phyloP scores from a whole-genome alignment of 2,797 vertebrate species.

The Acestrorhynchus altus region DNA sequence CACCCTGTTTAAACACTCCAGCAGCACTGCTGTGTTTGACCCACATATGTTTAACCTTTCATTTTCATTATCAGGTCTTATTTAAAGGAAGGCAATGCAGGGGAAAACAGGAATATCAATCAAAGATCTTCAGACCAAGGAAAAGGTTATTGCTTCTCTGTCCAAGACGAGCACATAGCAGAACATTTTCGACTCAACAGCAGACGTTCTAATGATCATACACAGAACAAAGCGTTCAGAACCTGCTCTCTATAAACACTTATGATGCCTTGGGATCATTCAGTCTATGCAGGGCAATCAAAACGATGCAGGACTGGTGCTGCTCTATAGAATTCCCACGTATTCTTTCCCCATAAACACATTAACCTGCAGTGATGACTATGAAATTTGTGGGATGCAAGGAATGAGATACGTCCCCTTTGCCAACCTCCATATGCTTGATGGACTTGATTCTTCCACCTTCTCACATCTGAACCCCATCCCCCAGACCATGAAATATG shows the following conservation, averaged over 20 bases:
- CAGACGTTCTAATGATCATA: background rate
- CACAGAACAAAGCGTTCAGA: background rate
- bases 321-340: background rate
- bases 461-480: constrained; percentile 27
- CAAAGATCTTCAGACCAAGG: constrained; percentile 4
- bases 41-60: too few species aligned
- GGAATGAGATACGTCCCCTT: constrained; percentile 9
- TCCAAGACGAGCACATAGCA: constrained; percentile 12
- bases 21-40: too few species aligned
- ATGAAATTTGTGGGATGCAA: constrained; percentile 4
- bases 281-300: background rate
- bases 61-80: constrained; percentile 2
- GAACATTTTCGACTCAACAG: background rate
- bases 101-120: background rate
- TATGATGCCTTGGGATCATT: background rate
- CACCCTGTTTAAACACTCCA: too few species aligned
- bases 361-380: constrained; percentile 23
- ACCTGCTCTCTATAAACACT: background rate
- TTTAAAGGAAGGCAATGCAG: constrained; percentile 1
- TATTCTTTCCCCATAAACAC: background rate
- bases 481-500: constrained; percentile 20
- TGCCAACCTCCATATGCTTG: constrained; percentile 5
- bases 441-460: constrained; percentile 17
- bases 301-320: background rate
- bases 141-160: constrained; percentile 2